Evolutionary conservation across 2,888 invertebrate species (phyloP), one percentile per base, ranked within the genome.

Genomic region (Melanostoma scalare): DNA sequence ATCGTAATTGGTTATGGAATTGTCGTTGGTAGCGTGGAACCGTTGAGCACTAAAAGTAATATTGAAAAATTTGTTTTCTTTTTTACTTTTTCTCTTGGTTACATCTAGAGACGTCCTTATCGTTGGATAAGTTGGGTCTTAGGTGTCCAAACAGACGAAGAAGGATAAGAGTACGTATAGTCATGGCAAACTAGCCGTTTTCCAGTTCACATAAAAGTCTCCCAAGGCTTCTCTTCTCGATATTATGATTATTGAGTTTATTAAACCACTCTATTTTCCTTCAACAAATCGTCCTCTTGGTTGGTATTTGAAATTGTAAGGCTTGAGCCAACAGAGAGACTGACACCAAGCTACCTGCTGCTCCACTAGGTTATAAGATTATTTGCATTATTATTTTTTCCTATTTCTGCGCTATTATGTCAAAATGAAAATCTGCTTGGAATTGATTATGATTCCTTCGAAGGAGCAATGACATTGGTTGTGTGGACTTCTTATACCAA

Each of bases 1-100:
- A 79, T 79, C 79, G 79, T 79, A 84, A 84, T 84, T 79, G 82
- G 74, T 84, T 84, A 79, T 84, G 48, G 69, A 84, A 84, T 65
- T 69, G 68, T 40, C 60, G 48, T 50, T 52, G 60, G 63, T 44
- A 63, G 40, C 46, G 44, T 63, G 46, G 10, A 40, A 20, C 30
- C 38, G n/a, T 42, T 46, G 40, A 60, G 3, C 8, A 61, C 46
- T 33, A 42, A 77, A 73, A 67, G 56, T 55, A 48, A 40, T 31
- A 30, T 46, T 46, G 58, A 53, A 52, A 65, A 30, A 52, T 48
- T 42, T 4, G 20, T 60, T 38, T 46, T 4, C 55, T 77, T 61
- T 10, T 56, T 42, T 60, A 60, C 60, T 53, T 65, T 52, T 40
- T 44, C 44, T 53, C 33, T 4, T 35, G 20, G 48, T 58, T 33